phyloP scores from a whole-genome alignment of 2,888 invertebrate species.

The Trachelus stipa region DNA sequence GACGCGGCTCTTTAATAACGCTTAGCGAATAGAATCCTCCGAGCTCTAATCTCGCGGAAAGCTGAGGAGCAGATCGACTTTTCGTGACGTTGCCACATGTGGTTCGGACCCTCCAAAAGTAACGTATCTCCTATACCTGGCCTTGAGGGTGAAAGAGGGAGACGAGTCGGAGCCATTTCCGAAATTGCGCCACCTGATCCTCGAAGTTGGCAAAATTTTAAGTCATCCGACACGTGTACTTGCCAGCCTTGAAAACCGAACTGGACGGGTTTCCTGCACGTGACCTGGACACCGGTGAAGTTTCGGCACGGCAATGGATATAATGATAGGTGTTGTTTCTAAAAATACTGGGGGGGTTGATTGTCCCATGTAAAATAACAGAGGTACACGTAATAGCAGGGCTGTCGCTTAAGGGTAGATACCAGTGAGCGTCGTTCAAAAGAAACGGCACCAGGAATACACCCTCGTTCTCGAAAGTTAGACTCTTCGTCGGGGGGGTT shows the following conservation, averaged over 20 bases:
- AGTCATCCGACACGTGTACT: neutral
- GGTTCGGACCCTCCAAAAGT: neutral
- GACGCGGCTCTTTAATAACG: neutral
- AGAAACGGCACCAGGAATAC: neutral
- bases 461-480: neutral
- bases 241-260: neutral
- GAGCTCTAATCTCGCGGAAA: neutral
- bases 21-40: neutral
- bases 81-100: neutral
- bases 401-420: neutral
- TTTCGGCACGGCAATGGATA: neutral
- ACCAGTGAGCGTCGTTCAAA: neutral
- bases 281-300: neutral
- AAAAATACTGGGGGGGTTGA: neutral
- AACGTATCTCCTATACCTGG: neutral
- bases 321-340: neutral
- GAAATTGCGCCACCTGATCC: neutral
- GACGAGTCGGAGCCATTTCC: neutral
- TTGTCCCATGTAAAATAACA: neutral
- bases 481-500: neutral
- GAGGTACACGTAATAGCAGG: neutral
- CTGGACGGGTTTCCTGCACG: neutral
- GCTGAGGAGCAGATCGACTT: neutral
- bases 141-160: neutral
- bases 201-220: neutral